Evolutionary conservation across 2,113 vertebrate species (phyloP), one percentile per base, ranked within the genome.

Genomic region (Pedionomus torquatus): DNA sequence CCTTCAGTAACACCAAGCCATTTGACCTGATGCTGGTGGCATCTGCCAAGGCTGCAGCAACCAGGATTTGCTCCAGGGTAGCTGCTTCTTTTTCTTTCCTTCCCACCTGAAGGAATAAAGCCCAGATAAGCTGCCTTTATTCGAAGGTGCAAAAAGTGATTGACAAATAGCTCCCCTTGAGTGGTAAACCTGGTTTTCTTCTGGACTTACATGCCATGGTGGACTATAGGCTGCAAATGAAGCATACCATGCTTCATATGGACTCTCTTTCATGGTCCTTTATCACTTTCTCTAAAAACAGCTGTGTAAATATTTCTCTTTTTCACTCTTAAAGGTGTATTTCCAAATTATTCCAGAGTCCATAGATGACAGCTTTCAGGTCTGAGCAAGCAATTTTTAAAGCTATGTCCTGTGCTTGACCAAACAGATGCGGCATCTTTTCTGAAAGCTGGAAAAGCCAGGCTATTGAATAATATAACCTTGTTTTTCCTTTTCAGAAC

Each of bases 401-500:
- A 92, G 54, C 68, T 63, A 31, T 0, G 1, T 43, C 58, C 85
- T 77, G 25, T 43, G 37, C 64, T 63, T 72, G 69, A 91, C 58
- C 3, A 3, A 83, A 78, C 83, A 89, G 83, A 82, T 19, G 49
- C 41, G 64, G 31, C 11, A 57, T 82, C 10, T n/a, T 58, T 89
- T 80, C 70, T 7, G 57, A 87, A 52, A 89, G 69, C 61, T 84
- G 70, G 74, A 89, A 92, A 93, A 87, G 80, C 52, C 57, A 95
- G 74, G 18, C 69, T 95, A 39, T 52, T 31, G 3, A 91, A 83
- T 83, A 87, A 87, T 7, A 80, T n/a, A 91, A 92, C 77, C 57
- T 71, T 79, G 44, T 13, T 93, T 91, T 83, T 61, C 41, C 74
- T 79, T 89, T 84, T 82, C 69, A 89, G 83, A 83, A 44, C 33